Evolutionary conservation across 2,113 vertebrate species (phyloP), one percentile per base, ranked within the genome.

Genomic region (Pampusana beccarii): DNA sequence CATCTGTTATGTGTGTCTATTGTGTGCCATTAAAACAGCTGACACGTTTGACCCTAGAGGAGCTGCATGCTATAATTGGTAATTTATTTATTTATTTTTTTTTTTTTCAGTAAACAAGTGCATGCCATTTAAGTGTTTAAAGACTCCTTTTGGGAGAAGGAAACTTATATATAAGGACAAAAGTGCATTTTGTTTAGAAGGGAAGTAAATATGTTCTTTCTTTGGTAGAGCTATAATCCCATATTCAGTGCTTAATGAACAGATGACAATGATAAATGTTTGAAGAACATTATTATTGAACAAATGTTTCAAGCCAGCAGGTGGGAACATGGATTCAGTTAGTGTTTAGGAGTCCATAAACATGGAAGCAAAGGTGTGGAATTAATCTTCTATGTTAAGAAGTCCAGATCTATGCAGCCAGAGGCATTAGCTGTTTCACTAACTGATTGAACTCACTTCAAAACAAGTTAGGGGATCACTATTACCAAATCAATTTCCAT

Each of bases 221-320:
- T 86, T 88, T 80, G 29, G 46, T 64, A 78, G 75, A 71, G 21
- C 80, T 90, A 26, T 88, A 92, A 93, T 74, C 44, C 34, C 25
- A 44, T 88, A 80, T 88, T 67, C 42, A 38, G 34, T 56, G n/a
- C 72, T 78, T 94, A 86, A 88, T 88, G 60, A 93, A 80, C 34
- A 86, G 60, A 71, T 72, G 77, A 86, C 61, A 94, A 64, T 80
- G 96, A 88, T 79, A 80, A 86, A 83, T 80, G 72, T 80, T 90
- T 46, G 33, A 96, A 78, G 80, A 91, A 48, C 72, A 69, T 65
- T 1, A 9, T 74, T 94, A 81, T 42, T 86, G 86, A 64, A 75
- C 29, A 84, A 93, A 53, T 62, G 28, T 89, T 95, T 91, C 53
- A 56, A 61, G 28, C 21, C 40, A 94, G 60, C 61, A 94, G 72